These are phyloP conservation scores for Alectura lathami DNA, from an alignment of 2,113 vertebrate species.

Conservation along the genomic window DNA sequence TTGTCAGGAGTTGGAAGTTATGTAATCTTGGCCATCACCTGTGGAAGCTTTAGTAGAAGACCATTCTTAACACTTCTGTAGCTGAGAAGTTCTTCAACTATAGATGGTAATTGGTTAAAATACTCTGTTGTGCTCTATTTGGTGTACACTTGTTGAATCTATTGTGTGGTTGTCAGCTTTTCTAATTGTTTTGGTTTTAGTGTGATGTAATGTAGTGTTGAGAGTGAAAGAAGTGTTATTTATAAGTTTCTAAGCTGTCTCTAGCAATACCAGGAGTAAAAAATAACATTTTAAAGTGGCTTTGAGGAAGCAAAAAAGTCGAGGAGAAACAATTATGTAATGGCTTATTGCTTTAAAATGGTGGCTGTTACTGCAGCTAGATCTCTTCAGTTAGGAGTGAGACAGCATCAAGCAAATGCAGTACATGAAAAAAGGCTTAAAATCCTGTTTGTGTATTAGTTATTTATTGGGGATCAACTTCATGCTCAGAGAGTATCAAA, in stretches of 20 bases:
- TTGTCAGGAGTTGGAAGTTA: background rate
- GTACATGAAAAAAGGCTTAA: background rate
- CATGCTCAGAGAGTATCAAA: background rate
- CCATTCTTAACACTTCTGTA: background rate
- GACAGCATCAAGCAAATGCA: background rate
- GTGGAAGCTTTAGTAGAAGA: background rate
- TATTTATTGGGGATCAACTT: background rate
- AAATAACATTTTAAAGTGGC: conserved; percentile 30
- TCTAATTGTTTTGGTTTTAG: background rate
- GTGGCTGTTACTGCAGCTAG: background rate
- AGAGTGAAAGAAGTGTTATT: conserved; percentile 12
- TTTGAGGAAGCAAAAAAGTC: conserved; percentile 19
- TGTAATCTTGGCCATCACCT: background rate
- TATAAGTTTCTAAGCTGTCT: background rate
- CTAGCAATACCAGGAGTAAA: background rate
- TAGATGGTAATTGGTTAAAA: background rate
- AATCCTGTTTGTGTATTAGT: background rate
- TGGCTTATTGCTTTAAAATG: background rate
- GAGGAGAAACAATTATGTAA: conserved; percentile 4
- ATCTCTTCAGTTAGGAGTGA: background rate
- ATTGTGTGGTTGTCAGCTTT: background rate
- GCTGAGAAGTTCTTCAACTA: background rate
- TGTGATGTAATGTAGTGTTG: background rate
- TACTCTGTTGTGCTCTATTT: background rate
- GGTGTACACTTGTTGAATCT: background rate